Base-by-base conservation (phyloP, 64 coral and sea anemone genomes). In the Montipora capricornis region DNA sequence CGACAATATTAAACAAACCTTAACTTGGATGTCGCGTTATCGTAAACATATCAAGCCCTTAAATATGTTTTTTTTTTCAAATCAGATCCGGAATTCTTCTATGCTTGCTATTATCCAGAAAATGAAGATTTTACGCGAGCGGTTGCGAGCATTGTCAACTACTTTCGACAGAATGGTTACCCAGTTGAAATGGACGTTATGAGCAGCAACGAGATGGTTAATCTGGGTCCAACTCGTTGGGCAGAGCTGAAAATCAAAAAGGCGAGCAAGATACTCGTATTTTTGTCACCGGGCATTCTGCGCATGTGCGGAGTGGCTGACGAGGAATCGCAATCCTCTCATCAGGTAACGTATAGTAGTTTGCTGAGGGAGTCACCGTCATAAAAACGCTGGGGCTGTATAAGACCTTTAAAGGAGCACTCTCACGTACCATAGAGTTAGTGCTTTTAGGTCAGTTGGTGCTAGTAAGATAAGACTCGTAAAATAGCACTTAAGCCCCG, bases 41-140 rank as follows among this genome's bases (percentile, higher is more conserved):
- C 37, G 37, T 37, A 37, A 37, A 37, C 0, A 37, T 37, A 37
- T 37, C 37, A 37, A 37, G 37, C 37, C 37, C 37, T 37, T 37
- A 37, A 37, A 37, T 37, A 37, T 37, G 37, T 37, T n/a, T 69
- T 69, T 47, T 70, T 49, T 73, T 20, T 69, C 8, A 48, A 78
- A 64, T 12, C 47, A 73, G 82, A 47, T n/a, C 82, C 82, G 10
- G 82, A 86, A 11, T 20, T 19, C 19, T 71, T 71, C 17, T 86
- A 86, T 64, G 82, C 82, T n/a, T 86, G 82, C 45, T 86, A 86
- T 73, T 86, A 20, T 13, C 64, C 82, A 6, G 82, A 86, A 73
- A 86, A n/a, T 24, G 60, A 50, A 16, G 12, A 9, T 17, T 86
- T 71, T 59, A 44, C 68, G 16, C 2, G 17, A 6, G 14, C 46